phyloP scores from a whole-genome alignment of 2,113 vertebrate genomes.

The Carettochelys insculpta region DNA sequence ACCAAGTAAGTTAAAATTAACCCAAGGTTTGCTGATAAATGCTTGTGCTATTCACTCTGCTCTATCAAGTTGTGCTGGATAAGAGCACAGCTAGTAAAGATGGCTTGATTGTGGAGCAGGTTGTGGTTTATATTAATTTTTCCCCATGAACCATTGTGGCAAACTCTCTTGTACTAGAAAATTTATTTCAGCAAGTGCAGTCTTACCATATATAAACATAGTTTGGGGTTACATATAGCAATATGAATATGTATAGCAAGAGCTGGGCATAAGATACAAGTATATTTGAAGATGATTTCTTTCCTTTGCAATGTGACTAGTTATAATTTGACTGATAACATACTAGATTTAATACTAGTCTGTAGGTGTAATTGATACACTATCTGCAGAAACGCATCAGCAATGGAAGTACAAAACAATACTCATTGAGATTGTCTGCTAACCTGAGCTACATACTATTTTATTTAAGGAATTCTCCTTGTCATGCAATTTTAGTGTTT shows the following conservation, averaged over 20 bases:
- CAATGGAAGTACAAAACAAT: background rate
- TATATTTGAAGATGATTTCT: too few species aligned
- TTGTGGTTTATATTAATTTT: background rate
- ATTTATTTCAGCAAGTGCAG: background rate
- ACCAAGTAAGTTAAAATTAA: background rate
- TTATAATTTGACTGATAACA: too few species aligned
- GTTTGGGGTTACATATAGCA: too few species aligned
- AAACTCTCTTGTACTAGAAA: background rate
- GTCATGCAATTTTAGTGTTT: background rate
- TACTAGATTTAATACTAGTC: too few species aligned
- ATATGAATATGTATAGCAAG: background rate
- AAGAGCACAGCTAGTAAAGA: background rate
- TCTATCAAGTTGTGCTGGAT: rapidly evolving
- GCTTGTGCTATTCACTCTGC: background rate
- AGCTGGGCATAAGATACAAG: background rate
- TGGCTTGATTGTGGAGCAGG: background rate
- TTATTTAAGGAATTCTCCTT: background rate
- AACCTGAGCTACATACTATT: background rate
- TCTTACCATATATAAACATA: background rate
- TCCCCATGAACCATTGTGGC: background rate
- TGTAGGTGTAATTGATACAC: too few species aligned
- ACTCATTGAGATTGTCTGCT: background rate
- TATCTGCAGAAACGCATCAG: too few species aligned
- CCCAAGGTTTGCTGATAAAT: background rate
- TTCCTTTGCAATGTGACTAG: too few species aligned